These are phyloP conservation scores for Myopa testacea DNA, from an alignment of 2,888 invertebrate species.

Conservation along the genomic window DNA sequence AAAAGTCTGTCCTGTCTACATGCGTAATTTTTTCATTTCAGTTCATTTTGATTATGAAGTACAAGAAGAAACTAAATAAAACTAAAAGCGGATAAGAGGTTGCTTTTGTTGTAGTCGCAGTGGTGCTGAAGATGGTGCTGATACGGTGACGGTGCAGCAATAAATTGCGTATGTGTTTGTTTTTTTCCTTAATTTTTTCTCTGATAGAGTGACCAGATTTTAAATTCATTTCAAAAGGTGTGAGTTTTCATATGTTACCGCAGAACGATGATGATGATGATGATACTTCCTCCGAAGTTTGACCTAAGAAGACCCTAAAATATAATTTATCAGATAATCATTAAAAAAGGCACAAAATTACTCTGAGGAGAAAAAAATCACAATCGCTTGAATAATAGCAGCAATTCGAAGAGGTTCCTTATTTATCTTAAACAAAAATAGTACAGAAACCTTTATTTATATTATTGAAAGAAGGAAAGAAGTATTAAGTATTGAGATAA, in stretches of 20 bases:
- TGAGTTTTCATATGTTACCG: no score
- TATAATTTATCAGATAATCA: no score
- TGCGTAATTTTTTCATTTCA: constrained; percentile 1
- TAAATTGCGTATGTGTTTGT: no score
- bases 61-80: background rate
- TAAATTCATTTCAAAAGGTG: background rate
- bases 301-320: no score
- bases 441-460: background rate
- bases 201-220: constrained; percentile 9
- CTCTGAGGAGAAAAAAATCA: no score
- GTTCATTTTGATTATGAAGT: constrained; percentile 7
- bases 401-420: no score
- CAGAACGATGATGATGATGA: no score
- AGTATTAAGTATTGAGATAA: no score
- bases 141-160: background rate
- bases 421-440: background rate
- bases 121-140: constrained; percentile 34
- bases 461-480: no score
- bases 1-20: constrained; percentile 2
- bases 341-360: no score
- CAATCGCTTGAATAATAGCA: no score
- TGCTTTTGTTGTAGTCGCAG: constrained; percentile 11
- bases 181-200: background rate
- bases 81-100: constrained; percentile 29
- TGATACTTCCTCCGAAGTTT: no score